phyloP scores from a whole-genome alignment of 2,797 vertebrate genomes.

The Lagorchestes hirsutus region DNA sequence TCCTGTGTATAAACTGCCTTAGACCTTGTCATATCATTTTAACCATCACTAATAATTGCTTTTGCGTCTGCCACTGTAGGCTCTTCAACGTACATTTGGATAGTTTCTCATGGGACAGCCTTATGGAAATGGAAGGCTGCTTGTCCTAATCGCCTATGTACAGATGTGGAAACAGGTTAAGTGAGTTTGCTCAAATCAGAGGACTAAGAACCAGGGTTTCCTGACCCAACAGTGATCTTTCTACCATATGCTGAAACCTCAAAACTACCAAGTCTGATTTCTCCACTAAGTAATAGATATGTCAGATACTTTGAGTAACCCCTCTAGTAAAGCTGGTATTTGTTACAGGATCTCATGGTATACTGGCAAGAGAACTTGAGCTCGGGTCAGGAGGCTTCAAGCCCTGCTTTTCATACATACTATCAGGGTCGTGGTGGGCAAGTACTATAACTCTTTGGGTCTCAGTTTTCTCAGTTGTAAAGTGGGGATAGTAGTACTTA shows the following conservation, averaged over 20 bases:
- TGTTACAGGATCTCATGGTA: neutral
- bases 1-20: neutral
- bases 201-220: neutral
- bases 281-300: neutral
- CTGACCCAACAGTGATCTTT: neutral
- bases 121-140: neutral
- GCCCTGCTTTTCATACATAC: neutral
- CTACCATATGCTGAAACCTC: neutral
- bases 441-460: neutral
- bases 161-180: neutral
- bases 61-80: neutral
- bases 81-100: neutral
- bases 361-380: neutral
- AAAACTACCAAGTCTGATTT: neutral
- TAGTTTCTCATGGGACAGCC: neutral
- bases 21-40: neutral
- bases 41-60: neutral
- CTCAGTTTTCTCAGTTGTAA: slow-evolving; percentile 9
- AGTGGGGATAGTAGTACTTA: neutral
- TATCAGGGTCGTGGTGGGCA: neutral
- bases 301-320: neutral
- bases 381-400: neutral
- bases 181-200: too few species aligned
- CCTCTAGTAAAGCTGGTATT: neutral
- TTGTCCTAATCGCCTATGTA: neutral